A percentile compares a stretch with the other conserved stretches of the same genome.
Evolutionary conservation across 64 coral and sea anemone species (phyloP).

Genomic region (Pocillopora verrucosa): DNA sequence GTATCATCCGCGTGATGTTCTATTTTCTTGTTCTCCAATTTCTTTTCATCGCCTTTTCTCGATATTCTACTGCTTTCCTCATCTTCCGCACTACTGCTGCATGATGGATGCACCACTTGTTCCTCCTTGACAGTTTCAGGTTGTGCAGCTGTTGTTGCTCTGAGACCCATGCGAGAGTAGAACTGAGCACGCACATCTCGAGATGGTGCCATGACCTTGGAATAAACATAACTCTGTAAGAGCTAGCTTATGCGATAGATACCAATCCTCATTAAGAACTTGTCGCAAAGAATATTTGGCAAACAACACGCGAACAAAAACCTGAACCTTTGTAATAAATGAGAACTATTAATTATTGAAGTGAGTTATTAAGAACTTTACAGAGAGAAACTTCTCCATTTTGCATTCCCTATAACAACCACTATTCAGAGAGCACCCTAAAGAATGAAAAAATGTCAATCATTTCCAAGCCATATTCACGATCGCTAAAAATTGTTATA

Average conservation of each 20-base stretch:
- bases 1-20: background rate
- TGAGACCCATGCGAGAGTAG: slow-evolving; percentile 77
- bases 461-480: too few relatives aligned
- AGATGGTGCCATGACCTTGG: slow-evolving; percentile 61
- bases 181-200: slow-evolving; percentile 90
- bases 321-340: too few relatives aligned
- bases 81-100: slow-evolving; percentile 78
- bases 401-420: too few relatives aligned
- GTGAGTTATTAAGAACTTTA: too few relatives aligned
- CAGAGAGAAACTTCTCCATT: too few relatives aligned
- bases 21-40: background rate
- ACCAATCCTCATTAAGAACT: background rate
- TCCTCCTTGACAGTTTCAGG: background rate
- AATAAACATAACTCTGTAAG: background rate
- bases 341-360: too few relatives aligned
- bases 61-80: slow-evolving; percentile 43
- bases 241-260: background rate
- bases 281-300: too few relatives aligned
- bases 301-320: too few relatives aligned
- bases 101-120: background rate
- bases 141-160: slow-evolving; percentile 11
- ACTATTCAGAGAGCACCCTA: too few relatives aligned
- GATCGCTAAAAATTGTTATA: too few relatives aligned
- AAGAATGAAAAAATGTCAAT: too few relatives aligned
- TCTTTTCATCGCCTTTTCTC: slow-evolving; percentile 48